These are phyloP conservation scores for Malurus melanocephalus DNA, from an alignment of 2,113 vertebrate genomes.

Conservation along the genomic window DNA sequence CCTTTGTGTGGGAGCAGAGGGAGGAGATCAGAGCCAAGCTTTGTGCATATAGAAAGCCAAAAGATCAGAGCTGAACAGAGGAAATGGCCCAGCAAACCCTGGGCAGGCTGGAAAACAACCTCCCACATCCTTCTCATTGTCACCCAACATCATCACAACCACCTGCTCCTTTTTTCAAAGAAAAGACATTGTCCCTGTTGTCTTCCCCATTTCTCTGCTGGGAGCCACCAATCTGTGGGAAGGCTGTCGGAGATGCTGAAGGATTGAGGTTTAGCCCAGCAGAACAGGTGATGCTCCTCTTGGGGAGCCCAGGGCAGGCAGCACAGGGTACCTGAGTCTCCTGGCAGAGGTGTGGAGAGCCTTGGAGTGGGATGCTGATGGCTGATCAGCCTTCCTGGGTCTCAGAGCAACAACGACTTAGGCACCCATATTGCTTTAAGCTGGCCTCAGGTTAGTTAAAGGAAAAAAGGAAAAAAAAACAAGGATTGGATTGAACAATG, in stretches of 20 bases:
- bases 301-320: background rate
- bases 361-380: fast-evolving
- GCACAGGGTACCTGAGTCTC: fast-evolving
- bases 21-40: background rate
- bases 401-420: background rate
- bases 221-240: background rate
- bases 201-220: fast-evolving
- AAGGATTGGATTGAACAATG: background rate
- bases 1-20: background rate
- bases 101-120: background rate
- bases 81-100: background rate
- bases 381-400: background rate
- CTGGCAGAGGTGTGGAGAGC: background rate
- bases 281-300: background rate
- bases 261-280: background rate
- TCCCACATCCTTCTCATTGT: background rate
- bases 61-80: background rate
- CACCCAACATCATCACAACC: background rate
- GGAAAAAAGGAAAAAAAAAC: fast-evolving
- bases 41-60: background rate
- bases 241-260: background rate
- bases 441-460: background rate
- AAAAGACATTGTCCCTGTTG: background rate
- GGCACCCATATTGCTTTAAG: fast-evolving
- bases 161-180: background rate